These are phyloP conservation scores for Halyomorpha halys DNA, from an alignment of 1,140 invertebrate genomes.

Conservation along the genomic window DNA sequence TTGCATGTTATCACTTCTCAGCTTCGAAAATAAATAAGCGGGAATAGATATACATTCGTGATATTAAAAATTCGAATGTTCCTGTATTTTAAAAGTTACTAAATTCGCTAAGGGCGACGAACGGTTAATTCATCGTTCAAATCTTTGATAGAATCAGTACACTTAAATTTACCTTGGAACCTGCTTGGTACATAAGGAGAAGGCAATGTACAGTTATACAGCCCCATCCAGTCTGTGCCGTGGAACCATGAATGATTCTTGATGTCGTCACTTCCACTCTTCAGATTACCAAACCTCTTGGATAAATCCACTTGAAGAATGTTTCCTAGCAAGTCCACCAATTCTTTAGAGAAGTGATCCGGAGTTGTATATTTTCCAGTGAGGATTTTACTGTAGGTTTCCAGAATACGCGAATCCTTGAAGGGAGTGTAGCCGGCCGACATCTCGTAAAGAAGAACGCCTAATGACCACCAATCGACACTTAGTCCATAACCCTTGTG, in stretches of 20 bases:
- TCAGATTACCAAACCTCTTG: conserved; percentile 79
- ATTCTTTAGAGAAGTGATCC: conserved; percentile 52
- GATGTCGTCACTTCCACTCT: conserved; percentile 59
- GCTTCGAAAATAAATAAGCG: too few species aligned
- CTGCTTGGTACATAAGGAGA: conserved; percentile 12
- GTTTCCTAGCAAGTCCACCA: conserved; percentile 78
- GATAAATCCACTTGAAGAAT: conserved; percentile 75
- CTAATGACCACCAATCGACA: conserved; percentile 64
- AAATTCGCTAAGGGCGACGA: too few species aligned
- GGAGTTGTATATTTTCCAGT: conserved; percentile 60
- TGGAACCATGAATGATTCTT: conserved; percentile 44
- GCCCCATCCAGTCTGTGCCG: conserved; percentile 14
- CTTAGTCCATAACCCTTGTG: conserved; percentile 91
- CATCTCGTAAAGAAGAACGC: conserved; percentile 67
- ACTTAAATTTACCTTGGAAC: too few species aligned
- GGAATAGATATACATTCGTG: too few species aligned
- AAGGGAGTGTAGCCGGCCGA: conserved; percentile 75
- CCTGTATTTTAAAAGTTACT: too few species aligned
- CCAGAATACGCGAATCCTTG: conserved; percentile 67
- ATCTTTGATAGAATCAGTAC: too few species aligned
- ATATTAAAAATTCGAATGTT: too few species aligned
- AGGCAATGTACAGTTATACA: conserved; percentile 27
- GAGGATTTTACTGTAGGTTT: conserved; percentile 82
- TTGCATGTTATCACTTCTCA: too few species aligned
- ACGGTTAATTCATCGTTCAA: too few species aligned